Evolutionary conservation across 1,140 invertebrate genomes (phyloP).

Genomic region (Bombyx mandarina): DNA sequence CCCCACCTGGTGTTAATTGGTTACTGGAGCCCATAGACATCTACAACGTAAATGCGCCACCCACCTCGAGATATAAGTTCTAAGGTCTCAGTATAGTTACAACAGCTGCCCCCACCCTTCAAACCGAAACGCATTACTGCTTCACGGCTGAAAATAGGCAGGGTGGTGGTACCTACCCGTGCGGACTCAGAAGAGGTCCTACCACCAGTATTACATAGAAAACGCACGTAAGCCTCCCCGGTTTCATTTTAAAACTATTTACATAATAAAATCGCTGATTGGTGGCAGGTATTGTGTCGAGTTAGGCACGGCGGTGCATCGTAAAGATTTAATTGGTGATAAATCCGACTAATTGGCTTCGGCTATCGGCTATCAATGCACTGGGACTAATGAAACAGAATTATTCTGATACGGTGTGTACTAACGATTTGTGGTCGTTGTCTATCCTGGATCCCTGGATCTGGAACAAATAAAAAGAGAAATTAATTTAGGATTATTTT

Average conservation of each 20-base stretch:
- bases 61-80: too few relatives aligned
- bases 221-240: neutral
- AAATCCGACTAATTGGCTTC: constrained; percentile 54
- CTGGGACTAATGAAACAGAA: constrained; percentile 44
- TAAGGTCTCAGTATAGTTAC: too few relatives aligned
- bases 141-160: too few relatives aligned
- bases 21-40: too few relatives aligned
- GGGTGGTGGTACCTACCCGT: too few relatives aligned
- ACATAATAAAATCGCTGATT: constrained; percentile 1
- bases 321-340: constrained; percentile 65
- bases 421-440: constrained; percentile 38
- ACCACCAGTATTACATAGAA: neutral
- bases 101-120: too few relatives aligned
- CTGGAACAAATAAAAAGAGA: too few relatives aligned
- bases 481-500: too few relatives aligned
- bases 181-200: too few relatives aligned
- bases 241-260: constrained; percentile 3
- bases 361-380: constrained; percentile 38
- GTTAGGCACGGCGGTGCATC: constrained; percentile 28
- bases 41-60: too few relatives aligned
- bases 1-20: too few relatives aligned
- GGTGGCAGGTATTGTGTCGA: constrained; percentile 1
- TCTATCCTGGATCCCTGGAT: constrained; percentile 5
- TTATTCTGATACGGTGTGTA: constrained; percentile 26
- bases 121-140: too few relatives aligned